phyloP scores from a whole-genome alignment of 2,797 vertebrate species.

The Tiaroga cobitis region DNA sequence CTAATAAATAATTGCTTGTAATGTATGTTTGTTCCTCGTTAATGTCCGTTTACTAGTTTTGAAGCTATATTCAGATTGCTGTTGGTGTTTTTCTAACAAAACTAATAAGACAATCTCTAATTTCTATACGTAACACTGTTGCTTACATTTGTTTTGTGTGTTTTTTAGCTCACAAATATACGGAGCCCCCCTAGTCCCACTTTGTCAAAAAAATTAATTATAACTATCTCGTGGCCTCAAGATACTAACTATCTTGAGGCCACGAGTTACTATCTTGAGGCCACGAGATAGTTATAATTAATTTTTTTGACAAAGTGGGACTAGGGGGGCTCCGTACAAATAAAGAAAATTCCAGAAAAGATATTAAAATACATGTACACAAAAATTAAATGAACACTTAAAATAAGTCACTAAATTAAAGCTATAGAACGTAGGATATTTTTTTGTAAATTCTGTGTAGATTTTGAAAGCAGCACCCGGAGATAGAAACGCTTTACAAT shows the following conservation, averaged over 20 bases:
- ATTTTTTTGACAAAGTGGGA: too few species aligned
- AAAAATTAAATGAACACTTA: background rate
- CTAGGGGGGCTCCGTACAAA: too few species aligned
- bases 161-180: background rate
- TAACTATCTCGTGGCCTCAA: too few species aligned
- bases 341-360: background rate
- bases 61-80: background rate
- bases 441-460: background rate
- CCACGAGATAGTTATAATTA: too few species aligned
- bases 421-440: too few species aligned
- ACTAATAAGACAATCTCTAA: background rate
- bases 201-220: too few species aligned
- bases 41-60: background rate
- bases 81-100: background rate
- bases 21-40: background rate
- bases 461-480: too few species aligned
- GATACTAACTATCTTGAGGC: too few species aligned
- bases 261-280: too few species aligned
- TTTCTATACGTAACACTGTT: background rate
- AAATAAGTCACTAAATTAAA: too few species aligned
- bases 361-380: background rate
- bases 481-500: background rate
- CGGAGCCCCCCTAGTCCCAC: too few species aligned
- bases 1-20: background rate
- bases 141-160: background rate